These are phyloP conservation scores for Zeugodacus cucurbitae DNA, from an alignment of 1,140 invertebrate species.

Conservation along the genomic window DNA sequence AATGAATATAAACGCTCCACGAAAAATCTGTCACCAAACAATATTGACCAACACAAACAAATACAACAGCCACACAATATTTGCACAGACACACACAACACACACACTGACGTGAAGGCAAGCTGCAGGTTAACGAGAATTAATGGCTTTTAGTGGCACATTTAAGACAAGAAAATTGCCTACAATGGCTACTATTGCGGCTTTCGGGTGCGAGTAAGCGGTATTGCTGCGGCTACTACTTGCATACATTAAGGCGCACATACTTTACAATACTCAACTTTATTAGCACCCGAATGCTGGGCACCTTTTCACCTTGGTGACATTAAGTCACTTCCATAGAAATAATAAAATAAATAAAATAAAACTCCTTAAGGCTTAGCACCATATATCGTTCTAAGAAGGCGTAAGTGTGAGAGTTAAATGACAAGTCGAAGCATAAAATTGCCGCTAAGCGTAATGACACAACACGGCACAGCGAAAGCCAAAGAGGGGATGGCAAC, in stretches of 20 bases:
- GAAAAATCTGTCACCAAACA: conserved; percentile 33
- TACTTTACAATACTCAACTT: conserved; percentile 9
- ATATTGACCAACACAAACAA: conserved; percentile 18
- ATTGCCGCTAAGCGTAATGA: conserved; percentile 31
- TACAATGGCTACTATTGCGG: conserved; percentile 20
- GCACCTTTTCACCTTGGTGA: conserved; percentile 19
- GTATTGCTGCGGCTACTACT: neutral
- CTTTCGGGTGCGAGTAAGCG: neutral
- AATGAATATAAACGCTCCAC: conserved; percentile 47
- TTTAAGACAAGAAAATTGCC: conserved; percentile 55
- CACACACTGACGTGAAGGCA: neutral
- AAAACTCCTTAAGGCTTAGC: neutral
- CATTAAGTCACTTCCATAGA: conserved; percentile 10
- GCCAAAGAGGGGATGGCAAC: neutral
- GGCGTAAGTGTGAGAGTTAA: neutral
- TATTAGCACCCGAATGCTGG: conserved; percentile 11
- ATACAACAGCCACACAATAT: neutral
- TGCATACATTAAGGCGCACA: conserved; percentile 22
- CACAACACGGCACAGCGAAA: neutral
- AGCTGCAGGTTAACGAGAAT: conserved; percentile 60
- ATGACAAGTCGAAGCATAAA: conserved; percentile 40
- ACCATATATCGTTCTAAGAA: neutral
- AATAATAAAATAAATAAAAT: conserved; percentile 39
- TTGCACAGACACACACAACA: neutral
- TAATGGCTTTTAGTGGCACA: conserved; percentile 66